Evolutionary conservation across 1,140 invertebrate species (phyloP), one percentile per base, ranked within the genome.

Genomic region (Zaprionus lachaisei): DNA sequence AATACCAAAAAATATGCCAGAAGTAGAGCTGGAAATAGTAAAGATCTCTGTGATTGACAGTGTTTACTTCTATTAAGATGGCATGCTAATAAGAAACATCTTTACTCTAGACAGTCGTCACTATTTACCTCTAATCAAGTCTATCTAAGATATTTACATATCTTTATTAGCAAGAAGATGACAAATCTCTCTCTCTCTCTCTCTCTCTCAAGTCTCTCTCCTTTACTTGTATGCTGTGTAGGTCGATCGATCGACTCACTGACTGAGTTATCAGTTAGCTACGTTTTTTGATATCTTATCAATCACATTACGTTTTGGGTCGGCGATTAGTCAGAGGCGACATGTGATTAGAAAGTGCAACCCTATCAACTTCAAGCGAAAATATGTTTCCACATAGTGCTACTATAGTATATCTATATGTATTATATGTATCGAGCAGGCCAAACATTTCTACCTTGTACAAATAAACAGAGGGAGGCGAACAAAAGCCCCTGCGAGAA

Each of bases 281-380:
- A 67, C 63, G 31, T 44, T 64, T 70, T 44, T 61, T 44, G 64
- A 80, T 87, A 87, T 89, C 83, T 87, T 87, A 87, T 87, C 83
- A 80, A 75, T 78, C 73, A 67, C 56, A 78, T 54, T 83, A 69
- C 49, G 49, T 34, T 57, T 37, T 37, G 44, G 71, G 64, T 67
- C 24, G 22, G 64, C 63, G 83, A 80, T 86, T 86, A 83, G 83
- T 86, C 84, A 87, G 69, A 75, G 72, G 63, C 47, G 66, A 28
- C 72, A 71, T 71, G 72, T 71, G 67, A 71, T 75, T 75, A 65
- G 70, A 51, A 67, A 28, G 15, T 49, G 22, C 20, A 51, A 24
- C 12, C 12, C 47, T 51, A 20, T 51, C 20, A 51, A 51, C 12
- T 51, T 51, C 47, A 51, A 1, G 17, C 38, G 15, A 41, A 41